Evolutionary conservation across 2,113 vertebrate genomes (phyloP).

Genomic region (Spilogale gracilis): DNA sequence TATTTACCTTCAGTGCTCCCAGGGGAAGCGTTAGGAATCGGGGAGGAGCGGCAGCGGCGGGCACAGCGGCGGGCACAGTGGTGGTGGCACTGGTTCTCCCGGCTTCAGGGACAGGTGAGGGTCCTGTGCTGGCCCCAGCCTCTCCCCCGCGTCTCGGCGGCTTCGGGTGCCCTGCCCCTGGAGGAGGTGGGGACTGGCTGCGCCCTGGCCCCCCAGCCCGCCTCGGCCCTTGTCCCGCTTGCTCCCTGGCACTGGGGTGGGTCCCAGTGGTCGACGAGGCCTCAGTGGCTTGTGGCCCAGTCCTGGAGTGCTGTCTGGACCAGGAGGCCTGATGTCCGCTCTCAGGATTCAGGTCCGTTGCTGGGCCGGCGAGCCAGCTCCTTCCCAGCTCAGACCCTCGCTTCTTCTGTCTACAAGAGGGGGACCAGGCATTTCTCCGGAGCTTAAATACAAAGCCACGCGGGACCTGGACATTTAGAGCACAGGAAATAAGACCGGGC

Average conservation of each 20-base stretch:
- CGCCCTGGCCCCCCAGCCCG: rapidly evolving
- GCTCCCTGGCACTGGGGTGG: neutral
- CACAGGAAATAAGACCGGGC: rapidly evolving
- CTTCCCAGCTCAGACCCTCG: neutral
- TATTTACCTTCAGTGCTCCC: slow-evolving; percentile 87
- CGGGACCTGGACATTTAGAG: neutral
- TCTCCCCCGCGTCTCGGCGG: rapidly evolving
- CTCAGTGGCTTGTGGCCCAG: neutral
- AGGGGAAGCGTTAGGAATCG: slow-evolving; percentile 79
- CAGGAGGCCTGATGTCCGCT: neutral
- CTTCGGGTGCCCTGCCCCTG: rapidly evolving
- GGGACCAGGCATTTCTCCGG: rapidly evolving
- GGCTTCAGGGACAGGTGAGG: neutral
- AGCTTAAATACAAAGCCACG: rapidly evolving
- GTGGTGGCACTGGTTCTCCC: neutral
- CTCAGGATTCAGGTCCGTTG: neutral
- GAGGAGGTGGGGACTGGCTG: neutral
- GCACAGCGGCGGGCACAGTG: neutral
- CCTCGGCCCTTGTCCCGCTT: neutral
- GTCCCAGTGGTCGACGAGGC: too few species aligned
- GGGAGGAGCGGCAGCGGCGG: slow-evolving; percentile 67
- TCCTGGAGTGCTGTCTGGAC: neutral
- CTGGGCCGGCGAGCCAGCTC: rapidly evolving
- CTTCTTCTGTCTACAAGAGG: neutral
- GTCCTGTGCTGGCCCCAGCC: neutral